Evolutionary conservation across 2,888 invertebrate genomes (phyloP), one percentile per base, ranked within the genome.

Genomic region (Ichneumon xanthorius): DNA sequence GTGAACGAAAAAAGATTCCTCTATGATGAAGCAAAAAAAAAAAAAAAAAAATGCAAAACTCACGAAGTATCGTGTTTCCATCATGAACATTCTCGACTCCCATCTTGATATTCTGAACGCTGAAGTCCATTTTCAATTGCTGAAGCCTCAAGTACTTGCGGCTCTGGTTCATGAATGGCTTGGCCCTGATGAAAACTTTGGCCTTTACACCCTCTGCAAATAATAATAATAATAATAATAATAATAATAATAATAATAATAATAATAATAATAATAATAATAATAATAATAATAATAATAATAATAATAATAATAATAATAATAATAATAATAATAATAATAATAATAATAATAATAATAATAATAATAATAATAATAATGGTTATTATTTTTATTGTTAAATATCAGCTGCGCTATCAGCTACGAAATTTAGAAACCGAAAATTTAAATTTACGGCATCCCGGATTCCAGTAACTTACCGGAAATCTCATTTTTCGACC

Each of bases 51-150:
- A 33, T 19, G 14, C 14, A 45, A 65, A 61, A 63, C 97, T 95
- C 94, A 98, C 98, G 97, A 89, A 98, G 94, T 53, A 98, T 97
- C 22, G 96, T 95, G 92, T 97, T 98, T 89, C 97, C 96, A 91
- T 97, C 97, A 88, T 97, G 96, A 73, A 97, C 95, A 91, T 97
- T 97, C 91, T 97, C 97, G 37, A 98, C 97, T 19, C 97, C 97
- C 98, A 98, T 98, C 93, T 95, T 95, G 68, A 98, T 97, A 88
- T 97, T 96, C 91, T 96, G 96, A 22, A 98, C 97, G 91, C 96
- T 97, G 94, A 98, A 98, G 94, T 98, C 98, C 95, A 98, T 96
- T 93, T 98, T 98, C 11, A 97, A 95, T 90, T 97, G 96, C 91
- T 97, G 96, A 83, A 97, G 95, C 82, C 95, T 95, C 76, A 98